Base-by-base conservation (phyloP, 2,888 invertebrate genomes). In the Plemyria rubiginata region DNA sequence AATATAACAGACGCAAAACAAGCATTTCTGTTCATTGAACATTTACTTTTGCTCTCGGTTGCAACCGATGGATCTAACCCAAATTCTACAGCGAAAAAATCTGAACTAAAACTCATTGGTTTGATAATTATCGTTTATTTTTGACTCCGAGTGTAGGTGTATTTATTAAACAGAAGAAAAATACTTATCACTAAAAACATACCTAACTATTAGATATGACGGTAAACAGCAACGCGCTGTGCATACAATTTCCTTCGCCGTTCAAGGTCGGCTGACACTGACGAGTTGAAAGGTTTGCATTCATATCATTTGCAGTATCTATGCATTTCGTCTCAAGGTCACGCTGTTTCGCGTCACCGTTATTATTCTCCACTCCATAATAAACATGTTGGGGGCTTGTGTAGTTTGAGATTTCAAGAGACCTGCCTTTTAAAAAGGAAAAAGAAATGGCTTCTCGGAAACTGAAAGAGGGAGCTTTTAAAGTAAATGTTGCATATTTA, bases 321-420 rank as follows among this genome's bases (percentile, higher is more conserved):
- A 22, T 69, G 66, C 69, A 67, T 66, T 65, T 69, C 63, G 61
- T 63, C 52, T 52, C 3, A 22, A 22, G 22, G 67, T 53, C 49
- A 22, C 50, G 40, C 48, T 29, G 29, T 46, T 46, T 41, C 15
- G 38, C 38, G 52, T 56, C 63, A 51, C 8, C 45, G 22, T 22
- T 22, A 16, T 38, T 11, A 45, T 11, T 16, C 7, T 16, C 45
- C 22, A 45, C 7, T 16, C 45, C 22, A 45, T 16, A 11, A 8
- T 16, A 16, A 45, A 16, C 43, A n/a, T n/a, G n/a, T 43, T 22
- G 22, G 3, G 2, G 15, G 7, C 32, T 32, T 32, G 32, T 0
- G 32, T 1, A 0, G 4, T 32, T 22, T 22, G 6, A 32, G 32
- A 32, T 3, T 32, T 5, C 32, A 32, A 32, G 5, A 32, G 32